A percentile compares a stretch with the other conserved stretches of the same genome.
phyloP scores from a whole-genome alignment of 2,888 invertebrate species.

The Lithophane ornitopus region DNA sequence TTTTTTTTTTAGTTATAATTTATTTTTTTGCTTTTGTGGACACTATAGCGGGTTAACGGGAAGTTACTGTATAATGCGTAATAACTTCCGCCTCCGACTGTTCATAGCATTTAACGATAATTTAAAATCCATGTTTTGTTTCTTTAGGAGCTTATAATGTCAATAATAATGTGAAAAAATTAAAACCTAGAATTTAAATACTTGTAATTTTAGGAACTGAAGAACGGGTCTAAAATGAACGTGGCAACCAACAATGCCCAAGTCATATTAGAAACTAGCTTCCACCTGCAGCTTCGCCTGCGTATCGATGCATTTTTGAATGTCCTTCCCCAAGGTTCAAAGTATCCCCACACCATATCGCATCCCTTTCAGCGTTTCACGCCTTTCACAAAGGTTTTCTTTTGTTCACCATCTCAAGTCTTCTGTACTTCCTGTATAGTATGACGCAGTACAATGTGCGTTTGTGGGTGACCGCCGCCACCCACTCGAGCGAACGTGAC shows the following conservation, averaged over 20 bases:
- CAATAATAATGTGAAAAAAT: background rate
- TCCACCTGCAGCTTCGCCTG: too few relatives aligned
- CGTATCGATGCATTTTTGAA: too few relatives aligned
- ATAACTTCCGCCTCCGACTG: background rate
- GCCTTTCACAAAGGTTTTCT: background rate
- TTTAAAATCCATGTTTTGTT: background rate
- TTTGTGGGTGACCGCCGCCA: conserved; percentile 59
- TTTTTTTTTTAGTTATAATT: too few relatives aligned
- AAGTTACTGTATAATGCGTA: too few relatives aligned
- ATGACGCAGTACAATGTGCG: conserved; percentile 47
- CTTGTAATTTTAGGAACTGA: background rate
- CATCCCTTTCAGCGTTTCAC: background rate
- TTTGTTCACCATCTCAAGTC: conserved; percentile 9
- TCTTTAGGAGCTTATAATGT: background rate
- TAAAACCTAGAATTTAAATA: background rate
- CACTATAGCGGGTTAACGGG: too few relatives aligned
- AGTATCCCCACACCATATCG: too few relatives aligned
- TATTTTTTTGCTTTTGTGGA: too few relatives aligned
- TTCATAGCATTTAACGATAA: background rate
- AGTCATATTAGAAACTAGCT: background rate
- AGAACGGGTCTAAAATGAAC: background rate
- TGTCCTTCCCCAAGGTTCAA: too few relatives aligned
- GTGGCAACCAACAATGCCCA: background rate
- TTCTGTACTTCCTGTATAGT: conserved; percentile 43
- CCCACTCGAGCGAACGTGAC: conserved; percentile 69